Percentiles rank a stretch among this genome's conserved stretches.
Conservation (phyloP, 1,140 invertebrate genomes). For the Proales similis region DNA sequence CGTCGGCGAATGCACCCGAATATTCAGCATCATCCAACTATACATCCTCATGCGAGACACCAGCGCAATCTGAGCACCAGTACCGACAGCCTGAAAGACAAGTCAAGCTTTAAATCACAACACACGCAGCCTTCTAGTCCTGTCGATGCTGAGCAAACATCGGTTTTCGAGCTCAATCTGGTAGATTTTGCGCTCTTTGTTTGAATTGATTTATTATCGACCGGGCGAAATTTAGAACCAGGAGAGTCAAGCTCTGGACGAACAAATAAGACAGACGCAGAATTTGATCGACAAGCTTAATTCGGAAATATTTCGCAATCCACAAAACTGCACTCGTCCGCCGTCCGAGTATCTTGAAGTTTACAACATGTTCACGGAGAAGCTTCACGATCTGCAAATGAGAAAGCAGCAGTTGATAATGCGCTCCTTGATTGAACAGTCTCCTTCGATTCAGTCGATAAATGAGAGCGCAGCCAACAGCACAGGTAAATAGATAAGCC, state of each 20-base stretch:
- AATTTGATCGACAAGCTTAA: slow-evolving; percentile 17
- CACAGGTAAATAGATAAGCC: too few species aligned
- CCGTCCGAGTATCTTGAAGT: slow-evolving; percentile 32
- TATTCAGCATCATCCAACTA: slow-evolving; percentile 34
- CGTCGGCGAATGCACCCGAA: slow-evolving; percentile 10
- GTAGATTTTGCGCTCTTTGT: background rate
- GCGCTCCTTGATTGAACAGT: too few species aligned
- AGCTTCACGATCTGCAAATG: slow-evolving; percentile 18
- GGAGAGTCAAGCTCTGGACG: slow-evolving; percentile 11
- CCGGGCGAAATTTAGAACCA: background rate
- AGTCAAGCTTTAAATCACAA: background rate
- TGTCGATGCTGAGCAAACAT: background rate
- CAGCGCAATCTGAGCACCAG: too few species aligned
- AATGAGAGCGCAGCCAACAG: too few species aligned
- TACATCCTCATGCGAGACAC: slow-evolving; percentile 18
- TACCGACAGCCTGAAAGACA: too few species aligned
- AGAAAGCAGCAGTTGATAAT: too few species aligned
- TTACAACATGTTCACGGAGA: slow-evolving; percentile 12
- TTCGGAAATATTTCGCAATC: slow-evolving; percentile 26
- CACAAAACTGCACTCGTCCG: slow-evolving; percentile 22
- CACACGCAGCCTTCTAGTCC: background rate
- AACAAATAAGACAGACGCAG: background rate
- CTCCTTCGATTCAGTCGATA: too few species aligned
- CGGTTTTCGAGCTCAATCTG: background rate
- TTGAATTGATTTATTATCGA: background rate